Conservation (phyloP, 2,113 vertebrate species). For the Mustela lutreola region DNA sequence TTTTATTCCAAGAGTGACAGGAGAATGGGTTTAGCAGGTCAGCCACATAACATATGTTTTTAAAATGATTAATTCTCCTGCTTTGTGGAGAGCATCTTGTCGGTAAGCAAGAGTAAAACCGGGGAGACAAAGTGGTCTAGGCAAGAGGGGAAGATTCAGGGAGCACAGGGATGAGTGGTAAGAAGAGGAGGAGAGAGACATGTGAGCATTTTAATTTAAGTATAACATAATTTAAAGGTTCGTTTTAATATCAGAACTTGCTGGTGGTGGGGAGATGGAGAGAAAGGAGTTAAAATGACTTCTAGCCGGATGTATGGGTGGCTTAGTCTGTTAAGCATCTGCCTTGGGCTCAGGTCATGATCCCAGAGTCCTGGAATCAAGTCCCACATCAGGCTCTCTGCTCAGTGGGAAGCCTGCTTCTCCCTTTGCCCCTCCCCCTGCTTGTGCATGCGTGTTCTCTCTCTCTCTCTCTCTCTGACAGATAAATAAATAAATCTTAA, state of each 20-base stretch:
- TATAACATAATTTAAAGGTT: background rate
- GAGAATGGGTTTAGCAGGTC: background rate
- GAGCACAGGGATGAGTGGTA: background rate
- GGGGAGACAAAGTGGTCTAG: background rate
- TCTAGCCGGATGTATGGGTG: background rate
- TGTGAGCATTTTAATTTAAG: background rate
- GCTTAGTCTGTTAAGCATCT: background rate
- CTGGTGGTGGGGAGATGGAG: background rate
- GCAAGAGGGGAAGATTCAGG: background rate
- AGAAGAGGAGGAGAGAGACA: background rate
- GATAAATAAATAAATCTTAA: no score
- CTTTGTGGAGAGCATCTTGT: background rate
- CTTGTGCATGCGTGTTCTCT: no score
- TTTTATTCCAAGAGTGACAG: background rate
- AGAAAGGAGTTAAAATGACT: slow-evolving; percentile 32
- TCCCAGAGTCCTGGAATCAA: background rate
- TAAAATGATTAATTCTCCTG: background rate
- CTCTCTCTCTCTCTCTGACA: no score
- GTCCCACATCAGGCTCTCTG: background rate
- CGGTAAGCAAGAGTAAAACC: slow-evolving; percentile 24
- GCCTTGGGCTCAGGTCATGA: background rate
- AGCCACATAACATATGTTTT: background rate
- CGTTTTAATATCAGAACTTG: slow-evolving; percentile 34
- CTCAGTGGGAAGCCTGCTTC: no score
- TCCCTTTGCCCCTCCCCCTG: no score